Percentiles rank a stretch among this genome's conserved stretches.
Evolutionary conservation across 2,113 vertebrate species (phyloP).

Genomic region (Hippocampus barbouri): DNA sequence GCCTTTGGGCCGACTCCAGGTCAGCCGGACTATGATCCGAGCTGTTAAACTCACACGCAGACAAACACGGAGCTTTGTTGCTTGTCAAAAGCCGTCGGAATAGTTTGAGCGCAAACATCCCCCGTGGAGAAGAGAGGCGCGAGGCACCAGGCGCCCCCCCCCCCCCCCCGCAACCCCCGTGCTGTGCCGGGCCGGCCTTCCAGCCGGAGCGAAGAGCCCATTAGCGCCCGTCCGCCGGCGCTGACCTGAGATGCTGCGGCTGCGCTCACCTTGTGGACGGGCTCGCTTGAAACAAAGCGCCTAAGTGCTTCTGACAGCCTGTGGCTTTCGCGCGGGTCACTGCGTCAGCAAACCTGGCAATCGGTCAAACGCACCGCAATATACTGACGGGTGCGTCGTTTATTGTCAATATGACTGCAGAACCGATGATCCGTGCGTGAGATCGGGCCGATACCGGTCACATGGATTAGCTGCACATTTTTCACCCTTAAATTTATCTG

Average conservation of each 20-base stretch:
- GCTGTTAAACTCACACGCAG: constrained; percentile 1
- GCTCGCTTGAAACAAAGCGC: constrained; percentile 42
- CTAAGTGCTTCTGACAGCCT: constrained; percentile 46
- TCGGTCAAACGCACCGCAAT: background rate
- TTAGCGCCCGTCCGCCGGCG: constrained; percentile 34
- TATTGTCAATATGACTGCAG: background rate
- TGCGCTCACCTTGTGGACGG: constrained; percentile 39
- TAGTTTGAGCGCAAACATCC: constrained; percentile 26
- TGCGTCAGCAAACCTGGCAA: background rate
- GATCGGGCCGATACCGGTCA: too few relatives aligned
- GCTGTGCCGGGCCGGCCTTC: background rate
- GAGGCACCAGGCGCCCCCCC: too few relatives aligned
- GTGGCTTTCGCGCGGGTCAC: constrained; percentile 17
- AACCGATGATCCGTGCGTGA: too few relatives aligned
- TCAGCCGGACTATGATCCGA: constrained; percentile 26
- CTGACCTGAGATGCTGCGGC: constrained; percentile 29
- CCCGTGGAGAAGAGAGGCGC: constrained; percentile 15
- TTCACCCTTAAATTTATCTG: too few relatives aligned
- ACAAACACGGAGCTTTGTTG: constrained; percentile 30
- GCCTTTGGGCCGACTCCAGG: constrained; percentile 28
- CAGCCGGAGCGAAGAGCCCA: constrained; percentile 3
- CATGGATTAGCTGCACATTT: too few relatives aligned
- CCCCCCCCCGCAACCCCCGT: background rate
- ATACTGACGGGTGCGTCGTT: background rate
- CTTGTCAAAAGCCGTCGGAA: constrained; percentile 22